Evolutionary conservation across 2,113 vertebrate genomes (phyloP).

Genomic region (Brienomyrus longianalis): DNA sequence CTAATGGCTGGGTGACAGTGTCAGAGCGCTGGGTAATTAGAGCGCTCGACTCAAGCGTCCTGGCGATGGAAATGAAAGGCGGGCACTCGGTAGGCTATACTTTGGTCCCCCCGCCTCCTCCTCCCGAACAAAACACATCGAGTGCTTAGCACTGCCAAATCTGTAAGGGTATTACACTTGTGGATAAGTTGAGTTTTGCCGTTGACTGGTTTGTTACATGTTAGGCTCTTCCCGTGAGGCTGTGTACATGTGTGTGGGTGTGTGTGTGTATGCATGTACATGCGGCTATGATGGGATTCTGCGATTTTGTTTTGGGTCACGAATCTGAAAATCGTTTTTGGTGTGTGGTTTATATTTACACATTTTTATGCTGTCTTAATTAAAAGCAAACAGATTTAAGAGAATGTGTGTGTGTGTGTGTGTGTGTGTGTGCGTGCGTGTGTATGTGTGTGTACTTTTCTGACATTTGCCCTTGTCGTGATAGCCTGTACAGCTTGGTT

Average conservation of each 20-base stretch:
- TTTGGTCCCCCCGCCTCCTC: not conserved
- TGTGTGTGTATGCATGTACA: not conserved
- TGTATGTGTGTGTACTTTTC: constrained; percentile 17
- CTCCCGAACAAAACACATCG: not conserved
- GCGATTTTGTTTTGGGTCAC: not conserved
- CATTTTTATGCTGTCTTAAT: not conserved
- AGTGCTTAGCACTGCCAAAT: not conserved
- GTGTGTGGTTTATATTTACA: not conserved
- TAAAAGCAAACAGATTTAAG: not conserved
- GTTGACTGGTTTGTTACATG: not conserved
- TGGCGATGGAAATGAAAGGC: constrained; percentile 38
- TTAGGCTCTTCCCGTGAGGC: not conserved
- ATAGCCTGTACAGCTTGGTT: constrained; percentile 37
- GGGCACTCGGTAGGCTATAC: constrained; percentile 16
- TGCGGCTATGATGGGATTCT: not conserved
- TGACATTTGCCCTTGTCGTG: constrained; percentile 34
- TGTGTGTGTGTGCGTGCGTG: not conserved
- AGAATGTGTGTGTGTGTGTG: constrained; percentile 25
- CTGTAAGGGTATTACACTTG: not conserved
- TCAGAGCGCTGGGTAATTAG: constrained; percentile 24
- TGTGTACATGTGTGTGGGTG: not conserved
- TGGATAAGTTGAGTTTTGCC: not conserved
- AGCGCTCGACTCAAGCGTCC: constrained; percentile 25
- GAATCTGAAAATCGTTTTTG: not conserved
- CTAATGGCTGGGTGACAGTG: constrained; percentile 16